Conservation (phyloP, 37 sponge, comb jelly and placozoan genomes). For the Axinella damicornis region DNA sequence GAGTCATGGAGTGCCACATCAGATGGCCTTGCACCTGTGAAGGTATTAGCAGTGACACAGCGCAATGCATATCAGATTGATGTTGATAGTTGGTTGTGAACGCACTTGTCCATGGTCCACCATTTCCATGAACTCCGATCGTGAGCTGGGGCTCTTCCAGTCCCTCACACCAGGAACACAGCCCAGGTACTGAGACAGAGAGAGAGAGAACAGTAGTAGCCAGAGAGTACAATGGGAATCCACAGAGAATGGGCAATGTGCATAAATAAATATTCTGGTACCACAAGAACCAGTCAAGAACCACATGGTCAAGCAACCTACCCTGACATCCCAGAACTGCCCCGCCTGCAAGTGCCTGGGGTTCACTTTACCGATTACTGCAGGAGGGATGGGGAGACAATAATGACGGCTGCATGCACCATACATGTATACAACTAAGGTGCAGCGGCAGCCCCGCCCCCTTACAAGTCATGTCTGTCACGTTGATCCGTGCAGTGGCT, state of each 20-base stretch:
- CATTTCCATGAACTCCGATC: constrained; percentile 78
- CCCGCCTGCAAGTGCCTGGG: constrained; percentile 16
- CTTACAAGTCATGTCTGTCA: background rate
- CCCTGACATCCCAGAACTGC: constrained; percentile 42
- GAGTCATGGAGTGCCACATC: constrained; percentile 69
- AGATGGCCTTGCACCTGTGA: constrained; percentile 65
- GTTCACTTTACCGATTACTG: constrained; percentile 47
- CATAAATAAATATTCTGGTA: too few species aligned
- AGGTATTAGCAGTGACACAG: too few species aligned
- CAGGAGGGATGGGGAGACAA: background rate
- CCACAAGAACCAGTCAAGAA: too few species aligned
- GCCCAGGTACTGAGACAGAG: constrained; percentile 70
- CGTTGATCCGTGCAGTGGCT: background rate
- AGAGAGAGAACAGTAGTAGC: background rate
- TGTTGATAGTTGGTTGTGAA: background rate
- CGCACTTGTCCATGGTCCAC: constrained; percentile 81
- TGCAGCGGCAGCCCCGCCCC: constrained; percentile 14
- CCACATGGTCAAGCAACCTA: background rate
- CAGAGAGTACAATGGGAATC: too few species aligned
- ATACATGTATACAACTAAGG: too few species aligned
- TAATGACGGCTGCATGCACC: background rate
- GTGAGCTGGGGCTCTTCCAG: constrained; percentile 71
- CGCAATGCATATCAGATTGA: background rate
- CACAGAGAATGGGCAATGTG: too few species aligned
- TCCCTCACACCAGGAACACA: constrained; percentile 62